Evolutionary conservation across 2,888 invertebrate genomes (phyloP).

Genomic region (Spilarctia lutea): DNA sequence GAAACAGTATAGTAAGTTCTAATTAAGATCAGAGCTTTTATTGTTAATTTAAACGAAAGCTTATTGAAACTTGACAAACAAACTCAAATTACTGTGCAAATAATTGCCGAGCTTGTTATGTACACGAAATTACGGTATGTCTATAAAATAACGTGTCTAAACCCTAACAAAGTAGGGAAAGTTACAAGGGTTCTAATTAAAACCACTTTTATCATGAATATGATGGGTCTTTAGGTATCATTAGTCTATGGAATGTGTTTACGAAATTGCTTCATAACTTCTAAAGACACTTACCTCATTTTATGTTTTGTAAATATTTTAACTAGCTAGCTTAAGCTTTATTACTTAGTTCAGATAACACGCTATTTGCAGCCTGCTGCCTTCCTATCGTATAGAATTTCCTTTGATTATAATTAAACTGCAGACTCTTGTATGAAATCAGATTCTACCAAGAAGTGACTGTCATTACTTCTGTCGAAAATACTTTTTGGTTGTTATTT

Average conservation of each 20-base stretch:
- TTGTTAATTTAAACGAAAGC: background rate
- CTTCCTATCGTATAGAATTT: background rate
- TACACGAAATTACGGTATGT: background rate
- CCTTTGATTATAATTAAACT: background rate
- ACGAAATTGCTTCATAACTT: background rate
- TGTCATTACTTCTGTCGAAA: no score
- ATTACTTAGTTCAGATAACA: background rate
- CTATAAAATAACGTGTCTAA: conserved; percentile 2
- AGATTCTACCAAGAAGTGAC: no score
- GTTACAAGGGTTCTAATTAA: conserved; percentile 11
- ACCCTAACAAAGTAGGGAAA: conserved; percentile 3
- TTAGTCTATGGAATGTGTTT: background rate
- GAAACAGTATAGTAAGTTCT: background rate
- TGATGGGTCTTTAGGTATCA: background rate
- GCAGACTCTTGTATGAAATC: background rate
- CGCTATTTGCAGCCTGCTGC: background rate
- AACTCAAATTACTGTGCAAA: background rate
- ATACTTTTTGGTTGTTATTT: background rate
- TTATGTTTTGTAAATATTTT: background rate
- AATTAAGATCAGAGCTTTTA: background rate
- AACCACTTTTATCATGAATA: conserved; percentile 12
- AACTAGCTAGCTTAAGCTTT: background rate
- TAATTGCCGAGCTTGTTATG: background rate
- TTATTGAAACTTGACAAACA: background rate
- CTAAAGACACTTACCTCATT: background rate